Base-by-base conservation (phyloP, 2,113 vertebrate species). In the Amphiprion ocellaris region DNA sequence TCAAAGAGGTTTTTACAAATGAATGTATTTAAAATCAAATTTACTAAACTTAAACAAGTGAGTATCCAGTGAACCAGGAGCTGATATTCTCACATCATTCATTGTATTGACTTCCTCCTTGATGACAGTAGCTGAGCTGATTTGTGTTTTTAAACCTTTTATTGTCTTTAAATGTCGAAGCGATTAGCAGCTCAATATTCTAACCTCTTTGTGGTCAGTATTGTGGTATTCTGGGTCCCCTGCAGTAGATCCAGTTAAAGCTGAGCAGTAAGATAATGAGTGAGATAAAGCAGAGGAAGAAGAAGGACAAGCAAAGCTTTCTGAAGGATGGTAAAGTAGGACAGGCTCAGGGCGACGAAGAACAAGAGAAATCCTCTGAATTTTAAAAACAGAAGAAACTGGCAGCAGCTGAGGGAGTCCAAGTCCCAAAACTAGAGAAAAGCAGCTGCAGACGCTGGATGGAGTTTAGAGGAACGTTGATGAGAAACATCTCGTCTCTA, bases 251-350 rank as follows among this genome's bases (percentile, higher is more conserved):
- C 14, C 14, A 9, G 17, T 21, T 4, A 21, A 54, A 33, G 52
- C 26, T 64, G 60, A 74, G 30, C 49, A 10, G 17, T 17, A 30
- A 66, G 53, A 66, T 72, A 72, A 66, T 53, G 69, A 33, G 60
- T 19, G 53, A 24, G 52, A 79, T 26, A 16, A 70, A 33, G 9
- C 14, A 33, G 56, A 54, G 49, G 11, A 53, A 26, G 23, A 10
- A 62, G 26, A 60, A 46, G 19, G 3, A 26, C 16, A 3, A 30
- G 23, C 1, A 30, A 63, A 26, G 21, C 26, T 58, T 46, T 74
- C 12, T 64, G 60, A 74, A 53, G 47, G 21, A 8, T 33, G 39
- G 33, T 33, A 15, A 64, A 54, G 30, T 19, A 44, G 12, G 33
- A 55, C 10, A 30, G 30, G 23, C 11, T 33, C 4, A 50, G 19